Percentiles rank a stretch among this genome's conserved stretches.
These are phyloP conservation scores for Tachina fera DNA, from an alignment of 2,888 invertebrate species.

Conservation along the genomic window DNA sequence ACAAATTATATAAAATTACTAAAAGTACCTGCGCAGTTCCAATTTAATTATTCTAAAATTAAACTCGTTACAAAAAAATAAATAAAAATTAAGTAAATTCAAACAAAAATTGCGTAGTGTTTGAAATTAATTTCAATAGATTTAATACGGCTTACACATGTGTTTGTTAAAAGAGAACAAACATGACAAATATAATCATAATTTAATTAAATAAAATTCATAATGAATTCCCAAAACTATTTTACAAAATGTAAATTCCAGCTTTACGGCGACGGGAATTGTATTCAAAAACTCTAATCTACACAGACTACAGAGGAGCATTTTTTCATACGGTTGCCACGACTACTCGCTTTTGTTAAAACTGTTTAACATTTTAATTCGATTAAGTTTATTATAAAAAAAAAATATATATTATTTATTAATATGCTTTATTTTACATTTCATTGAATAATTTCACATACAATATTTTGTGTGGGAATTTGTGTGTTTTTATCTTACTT, in stretches of 20 bases:
- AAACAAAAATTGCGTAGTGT: neutral
- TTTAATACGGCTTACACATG: slow-evolving; percentile 6
- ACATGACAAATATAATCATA: neutral
- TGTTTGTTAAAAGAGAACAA: neutral
- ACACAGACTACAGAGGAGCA: too few species aligned
- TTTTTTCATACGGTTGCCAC: neutral
- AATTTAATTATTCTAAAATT: slow-evolving; percentile 47
- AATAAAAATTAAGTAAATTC: neutral
- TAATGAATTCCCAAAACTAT: slow-evolving; percentile 8
- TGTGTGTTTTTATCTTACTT: neutral
- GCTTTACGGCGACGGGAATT: too few species aligned
- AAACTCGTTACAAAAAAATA: slow-evolving; percentile 24
- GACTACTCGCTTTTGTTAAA: slow-evolving; percentile 6
- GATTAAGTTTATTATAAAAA: slow-evolving; percentile 28
- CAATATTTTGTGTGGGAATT: slow-evolving; percentile 56
- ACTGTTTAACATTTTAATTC: slow-evolving; percentile 51
- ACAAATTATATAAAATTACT: slow-evolving; percentile 13
- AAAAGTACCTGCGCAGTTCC: slow-evolving; percentile 18
- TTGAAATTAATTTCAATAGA: slow-evolving; percentile 15
- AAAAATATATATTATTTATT: neutral
- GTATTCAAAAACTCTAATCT: too few species aligned
- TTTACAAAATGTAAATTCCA: neutral
- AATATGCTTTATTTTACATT: slow-evolving; percentile 19
- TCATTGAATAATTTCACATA: slow-evolving; percentile 23
- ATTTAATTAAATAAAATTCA: slow-evolving; percentile 19